Base-by-base conservation (phyloP, 1,140 invertebrate species). In the Papilio polytes region DNA sequence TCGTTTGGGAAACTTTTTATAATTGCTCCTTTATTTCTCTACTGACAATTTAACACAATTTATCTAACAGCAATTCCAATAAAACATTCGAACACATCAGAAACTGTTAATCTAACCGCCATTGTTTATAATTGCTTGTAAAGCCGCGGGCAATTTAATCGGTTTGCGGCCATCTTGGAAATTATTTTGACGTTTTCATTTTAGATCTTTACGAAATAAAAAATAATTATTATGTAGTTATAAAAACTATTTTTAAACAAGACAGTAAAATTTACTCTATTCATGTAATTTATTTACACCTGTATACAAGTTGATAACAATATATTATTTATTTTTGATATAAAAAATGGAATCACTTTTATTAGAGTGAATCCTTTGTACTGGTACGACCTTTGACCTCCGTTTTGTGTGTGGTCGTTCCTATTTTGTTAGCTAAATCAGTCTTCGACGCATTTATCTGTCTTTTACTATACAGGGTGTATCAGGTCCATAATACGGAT, bases 371-470 rank as follows among this genome's bases (percentile, higher is more conserved):
- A 12, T 31, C 18, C 73, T 15, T 26, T 48, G 41, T 70, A 53
- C 20, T 48, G 15, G 22, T 56, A 7, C 31, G 81, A 78, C 79
- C 82, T 83, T 83, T 83, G 82, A 36, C 51, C 82, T 78, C 59
- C 31, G 79, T 78, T 76, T 72, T 63, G 51, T 80, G 78, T 80
- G 76, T 66, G 81, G 81, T 80, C 81, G 74, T 22, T 53, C 76
- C 78, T 76, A 78, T 78, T 41, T 78, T 66, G 77, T 78, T 78
- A 63, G 59, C 77, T 78, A 78, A 78, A 78, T 78, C 77, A 66
- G 9, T 78, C 56, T 78, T 46, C 77, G 77, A 78, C 77, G 59
- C 36, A 59, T 12, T 56, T 36, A 36, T 4, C 53, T 41, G 31
- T 51, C 18, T 10, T 63, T 41, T 63, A 10, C 10, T 63, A 41